Base-by-base conservation (phyloP, 2,797 vertebrate species). In the Ctenochaetus hawaiiensis region DNA sequence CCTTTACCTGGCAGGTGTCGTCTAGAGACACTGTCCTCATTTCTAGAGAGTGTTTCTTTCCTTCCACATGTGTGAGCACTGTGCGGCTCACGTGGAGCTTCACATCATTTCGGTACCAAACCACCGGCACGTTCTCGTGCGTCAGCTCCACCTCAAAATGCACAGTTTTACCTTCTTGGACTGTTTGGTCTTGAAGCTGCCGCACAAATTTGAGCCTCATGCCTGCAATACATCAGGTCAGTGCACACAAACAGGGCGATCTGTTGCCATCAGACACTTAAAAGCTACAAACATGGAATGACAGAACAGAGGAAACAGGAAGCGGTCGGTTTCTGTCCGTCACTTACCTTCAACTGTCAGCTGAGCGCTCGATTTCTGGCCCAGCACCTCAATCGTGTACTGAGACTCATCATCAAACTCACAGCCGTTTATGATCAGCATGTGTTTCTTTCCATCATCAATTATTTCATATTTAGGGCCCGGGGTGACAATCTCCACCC, bases 1-100 rank as follows among this genome's bases (percentile, higher is more conserved):
- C 98, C 92, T 96, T 99, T 92, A 99, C 96, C 92, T 97, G 97
- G 11, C 98, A 99, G 86, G 97, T 99, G 86, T 99, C 98, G 84
- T 99, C 97, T 80, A 99, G 92, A 7, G 95, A 97, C 90, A 97
- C 88, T 80, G 93, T 95, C 92, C 95, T 97, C 87, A 99, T 97
- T 96, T 99, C 98, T 91, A 99, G 90, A 66, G 82, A 91, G 89
- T 99, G 97, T 80, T 89, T 96, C 91, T 95, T 96, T 90, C 97
- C 97, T 83, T 98, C 97, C 73, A 96, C 93, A 34, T 96, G 93
- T 11, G 96, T 96, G 85, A 97, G 84, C 81, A 99, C 94, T 0
- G 96, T 97, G 89, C 98, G 95, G 94, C 97, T 97, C 73, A 96
- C 96, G 75, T 99, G 98, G 54, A 99, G 93, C 82, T 98, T 98